Evolutionary conservation across 23 tunicate species (phyloP).

Genomic region (Halocynthia roretzi): DNA sequence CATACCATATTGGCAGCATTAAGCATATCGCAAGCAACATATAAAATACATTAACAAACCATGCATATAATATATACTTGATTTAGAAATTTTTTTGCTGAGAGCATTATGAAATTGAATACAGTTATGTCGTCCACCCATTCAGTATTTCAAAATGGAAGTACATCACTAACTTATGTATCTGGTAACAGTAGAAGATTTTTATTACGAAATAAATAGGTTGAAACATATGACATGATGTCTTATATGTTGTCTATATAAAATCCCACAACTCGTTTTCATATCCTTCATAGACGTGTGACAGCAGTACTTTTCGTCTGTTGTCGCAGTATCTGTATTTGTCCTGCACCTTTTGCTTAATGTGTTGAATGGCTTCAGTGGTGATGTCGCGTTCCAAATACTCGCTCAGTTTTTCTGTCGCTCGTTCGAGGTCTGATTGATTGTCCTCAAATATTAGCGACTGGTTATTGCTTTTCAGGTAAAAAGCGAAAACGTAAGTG

Average conservation of each 20-base stretch:
- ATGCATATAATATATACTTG: no score
- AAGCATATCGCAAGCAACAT: no score
- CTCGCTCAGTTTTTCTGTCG: conserved; percentile 82
- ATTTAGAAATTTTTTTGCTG: no score
- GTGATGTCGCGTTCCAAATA: conserved; percentile 93
- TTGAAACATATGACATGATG: neutral
- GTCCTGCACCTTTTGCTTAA: conserved; percentile 90
- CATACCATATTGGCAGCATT: no score
- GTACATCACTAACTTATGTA: no score
- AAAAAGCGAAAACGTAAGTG: conserved; percentile 98
- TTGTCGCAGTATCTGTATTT: conserved; percentile 92
- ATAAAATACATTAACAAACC: no score
- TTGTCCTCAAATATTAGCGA: conserved; percentile 86
- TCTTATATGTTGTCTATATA: conserved; percentile 4
- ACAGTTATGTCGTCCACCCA: no score
- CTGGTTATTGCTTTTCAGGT: conserved; percentile 74
- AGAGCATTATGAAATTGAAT: no score
- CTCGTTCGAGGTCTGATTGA: conserved; percentile 88
- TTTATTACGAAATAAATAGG: no score
- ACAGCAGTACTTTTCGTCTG: conserved; percentile 52
- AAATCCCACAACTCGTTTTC: conserved; percentile 85
- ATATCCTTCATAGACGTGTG: conserved; percentile 95
- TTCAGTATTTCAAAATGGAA: no score
- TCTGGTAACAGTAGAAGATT: no score
- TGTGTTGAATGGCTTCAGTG: conserved; percentile 68